Evolutionary conservation across 2,888 invertebrate genomes (phyloP).

Genomic region (Falcaria lacertinaria): DNA sequence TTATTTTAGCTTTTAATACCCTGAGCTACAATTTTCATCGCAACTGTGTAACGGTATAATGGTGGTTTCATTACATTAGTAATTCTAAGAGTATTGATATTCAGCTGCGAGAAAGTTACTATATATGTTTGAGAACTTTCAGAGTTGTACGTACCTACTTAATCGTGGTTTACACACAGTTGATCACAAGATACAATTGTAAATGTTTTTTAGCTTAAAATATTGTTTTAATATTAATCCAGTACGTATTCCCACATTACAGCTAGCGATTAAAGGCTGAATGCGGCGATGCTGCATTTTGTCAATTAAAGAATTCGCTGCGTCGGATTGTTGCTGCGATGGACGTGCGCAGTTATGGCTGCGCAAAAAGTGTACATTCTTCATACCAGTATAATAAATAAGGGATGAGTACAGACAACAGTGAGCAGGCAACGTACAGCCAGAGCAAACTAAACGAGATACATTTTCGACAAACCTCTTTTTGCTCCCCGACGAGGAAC

Average conservation of each 20-base stretch:
- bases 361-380: slow-evolving; percentile 68
- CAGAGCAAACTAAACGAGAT: slow-evolving; percentile 60
- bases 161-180: not conserved
- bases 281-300: slow-evolving; percentile 62
- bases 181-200: not conserved
- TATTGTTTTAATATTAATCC: slow-evolving; percentile 35
- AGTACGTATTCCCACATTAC: slow-evolving; percentile 61
- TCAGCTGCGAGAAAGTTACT: not conserved
- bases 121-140: not conserved
- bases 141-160: not conserved
- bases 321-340: slow-evolving; percentile 50
- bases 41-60: not conserved
- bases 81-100: not conserved
- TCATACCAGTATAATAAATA: slow-evolving; percentile 78
- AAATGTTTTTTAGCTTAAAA: no score
- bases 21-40: not conserved
- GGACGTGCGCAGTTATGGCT: slow-evolving; percentile 61
- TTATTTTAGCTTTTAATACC: slow-evolving; percentile 21
- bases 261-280: slow-evolving; percentile 58
- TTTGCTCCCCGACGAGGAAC: slow-evolving; percentile 70
- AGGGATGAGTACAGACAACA: slow-evolving; percentile 69
- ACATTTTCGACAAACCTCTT: slow-evolving; percentile 77
- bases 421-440: slow-evolving; percentile 38
- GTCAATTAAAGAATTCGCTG: slow-evolving; percentile 73
- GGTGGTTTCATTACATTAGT: not conserved